Evolutionary conservation across 2,113 vertebrate genomes (phyloP), one percentile per base, ranked within the genome.

Genomic region (Apistogramma diplotaenia): DNA sequence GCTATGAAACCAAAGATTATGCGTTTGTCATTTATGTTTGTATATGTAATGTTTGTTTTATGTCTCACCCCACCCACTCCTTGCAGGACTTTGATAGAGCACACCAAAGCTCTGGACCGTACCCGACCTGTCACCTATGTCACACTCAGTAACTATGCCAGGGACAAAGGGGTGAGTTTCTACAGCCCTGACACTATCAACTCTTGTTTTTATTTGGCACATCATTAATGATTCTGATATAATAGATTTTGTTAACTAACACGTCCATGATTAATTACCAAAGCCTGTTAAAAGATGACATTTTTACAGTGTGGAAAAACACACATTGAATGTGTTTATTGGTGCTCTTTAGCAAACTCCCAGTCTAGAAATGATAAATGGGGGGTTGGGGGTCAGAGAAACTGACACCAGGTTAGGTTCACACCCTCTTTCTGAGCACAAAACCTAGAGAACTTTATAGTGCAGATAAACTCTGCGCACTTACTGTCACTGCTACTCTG

Each of bases 101-200:
- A 97, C 74, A 99, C 98, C 78, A 98, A 96, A 93, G 91, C 89
- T 78, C 88, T 98, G 82, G 98, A 99, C 84, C 92, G 94, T 6
- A 95, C 96, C 16, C 94, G 98, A 49, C 97, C 97, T 0, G 97
- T 99, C 74, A 99, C 98, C 37, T 99, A 93, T 75, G 90, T 98
- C 91, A 96, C 97, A 46, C 79, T 94, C 62, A 91, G 89, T 81
- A 93, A 95, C 91, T 97, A 94, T 27, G 91, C 93, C 35, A 43
- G 71, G 43, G 98, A 99, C 92, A 94, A 19, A 83, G 98, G 96
- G 94, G 98, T 99, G 94, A 97, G 97, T 93, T 46, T 67, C 49
- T 80, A 13, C 8, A 35, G 4, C 31, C 13, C 27, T 54, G 18
- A 21, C 18, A 23, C 73, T 8, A n/a, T n/a, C n/a, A n/a, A n/a